phyloP scores from a whole-genome alignment of 1,140 invertebrate species.

The Trichonephila clavata region DNA sequence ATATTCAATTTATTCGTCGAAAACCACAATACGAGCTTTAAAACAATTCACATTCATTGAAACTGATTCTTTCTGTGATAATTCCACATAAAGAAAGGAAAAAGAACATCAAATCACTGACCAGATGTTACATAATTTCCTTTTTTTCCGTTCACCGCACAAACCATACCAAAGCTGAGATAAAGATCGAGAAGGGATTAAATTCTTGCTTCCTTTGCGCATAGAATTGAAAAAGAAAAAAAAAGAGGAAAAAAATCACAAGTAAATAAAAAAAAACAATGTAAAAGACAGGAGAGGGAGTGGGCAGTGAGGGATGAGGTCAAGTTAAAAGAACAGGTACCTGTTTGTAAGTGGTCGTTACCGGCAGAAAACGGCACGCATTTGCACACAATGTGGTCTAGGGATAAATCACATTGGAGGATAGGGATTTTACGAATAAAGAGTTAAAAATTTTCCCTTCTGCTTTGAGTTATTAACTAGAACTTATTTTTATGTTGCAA shows the following conservation, averaged over 20 bases:
- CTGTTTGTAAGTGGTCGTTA: conserved; percentile 40
- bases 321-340: conserved; percentile 36
- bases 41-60: background rate
- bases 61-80: background rate
- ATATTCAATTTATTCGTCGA: background rate
- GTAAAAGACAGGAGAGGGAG: background rate
- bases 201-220: background rate
- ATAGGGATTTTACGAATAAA: background rate
- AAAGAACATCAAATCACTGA: background rate
- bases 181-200: conserved; percentile 15
- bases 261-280: background rate
- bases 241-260: background rate
- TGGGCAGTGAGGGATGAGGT: conserved; percentile 10
- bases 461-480: background rate
- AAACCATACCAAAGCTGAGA: background rate
- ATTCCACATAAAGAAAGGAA: background rate
- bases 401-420: background rate
- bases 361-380: conserved; percentile 29
- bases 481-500: too few species aligned
- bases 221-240: too few species aligned
- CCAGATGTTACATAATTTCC: conserved; percentile 23
- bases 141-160: background rate
- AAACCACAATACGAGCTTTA: background rate
- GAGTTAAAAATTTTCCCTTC: background rate
- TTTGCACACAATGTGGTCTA: background rate